Base-by-base conservation (phyloP, 2,797 vertebrate genomes). In the Lemur catta region DNA sequence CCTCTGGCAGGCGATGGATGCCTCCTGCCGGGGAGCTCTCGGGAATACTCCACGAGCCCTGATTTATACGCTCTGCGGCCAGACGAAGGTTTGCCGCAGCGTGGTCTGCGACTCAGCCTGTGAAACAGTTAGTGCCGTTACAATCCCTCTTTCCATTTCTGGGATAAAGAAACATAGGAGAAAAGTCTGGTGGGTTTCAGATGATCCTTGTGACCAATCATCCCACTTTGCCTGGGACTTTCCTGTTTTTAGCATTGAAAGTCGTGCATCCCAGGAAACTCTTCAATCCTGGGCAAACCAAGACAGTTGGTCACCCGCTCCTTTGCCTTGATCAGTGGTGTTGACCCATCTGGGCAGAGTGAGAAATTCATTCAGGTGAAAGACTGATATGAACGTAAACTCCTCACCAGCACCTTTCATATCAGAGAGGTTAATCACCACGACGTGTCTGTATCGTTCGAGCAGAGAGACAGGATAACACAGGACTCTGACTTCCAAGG, bases 1-100 rank as follows among this genome's bases (percentile, higher is more conserved):
- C 82, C 41, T 63, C 74, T 91, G 52, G 59, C 69, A 38, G 80
- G 57, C 48, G 18, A 59, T 43, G 35, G 61, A 79, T 88, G 57
- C 76, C 79, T 97, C 69, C 74, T 94, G 78, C 76, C 80, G 28
- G 63, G 38, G 52, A 84, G 50, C 52, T 30, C 96, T 86, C 91
- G 17, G 79, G 69, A 95, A 28, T 38, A 17, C 71, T 71, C 86
- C 67, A 4, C 0, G 1, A 84, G 74, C 48, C 69, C 75, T 84
- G 84, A 89, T 91, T 95, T 90, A 82, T 92, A 79, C 52, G 57
- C 79, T 82, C 85, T 69, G 35, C 50, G 76, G 48, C 7, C 48
- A 79, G 79, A 59, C 2, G 18, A 59, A 91, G 43, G 30, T 48
- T 43, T 94, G 74, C 76, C 1, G 0, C 24, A 24, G 48, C 4